Evolutionary conservation across 2,888 invertebrate genomes (phyloP).

Genomic region (Amiota mariae): DNA sequence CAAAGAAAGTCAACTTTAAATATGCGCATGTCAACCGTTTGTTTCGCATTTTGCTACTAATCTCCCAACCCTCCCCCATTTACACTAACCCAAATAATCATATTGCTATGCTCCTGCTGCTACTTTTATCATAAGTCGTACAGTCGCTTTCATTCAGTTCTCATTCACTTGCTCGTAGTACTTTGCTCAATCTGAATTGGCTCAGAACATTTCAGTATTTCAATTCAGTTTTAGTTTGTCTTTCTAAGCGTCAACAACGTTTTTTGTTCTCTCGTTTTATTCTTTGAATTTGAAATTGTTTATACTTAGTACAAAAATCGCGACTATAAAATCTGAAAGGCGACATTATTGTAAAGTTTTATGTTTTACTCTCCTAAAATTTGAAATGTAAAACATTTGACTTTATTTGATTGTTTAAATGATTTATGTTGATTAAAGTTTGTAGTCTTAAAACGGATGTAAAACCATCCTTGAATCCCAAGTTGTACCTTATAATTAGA

Average conservation of each 20-base stretch:
- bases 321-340: too few species aligned
- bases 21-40: slow-evolving; percentile 9
- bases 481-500: too few species aligned
- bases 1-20: not conserved
- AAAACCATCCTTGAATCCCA: too few species aligned
- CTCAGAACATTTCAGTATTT: not conserved
- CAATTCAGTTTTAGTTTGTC: slow-evolving; percentile 26
- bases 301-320: too few species aligned
- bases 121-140: not conserved
- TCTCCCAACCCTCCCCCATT: not conserved
- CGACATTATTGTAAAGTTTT: too few species aligned
- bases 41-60: not conserved
- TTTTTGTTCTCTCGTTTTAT: not conserved
- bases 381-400: too few species aligned
- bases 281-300: not conserved
- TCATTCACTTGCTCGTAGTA: not conserved
- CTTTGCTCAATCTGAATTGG: slow-evolving; percentile 2
- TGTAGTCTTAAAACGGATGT: too few species aligned
- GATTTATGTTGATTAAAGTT: too few species aligned
- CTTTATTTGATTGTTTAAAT: too few species aligned
- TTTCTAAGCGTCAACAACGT: slow-evolving; percentile 28
- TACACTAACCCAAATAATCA: not conserved
- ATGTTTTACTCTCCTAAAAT: too few species aligned
- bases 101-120: not conserved
- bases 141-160: not conserved